Evolutionary conservation across 2,797 vertebrate genomes (phyloP).

Genomic region (Zenarchopterus dispar): DNA sequence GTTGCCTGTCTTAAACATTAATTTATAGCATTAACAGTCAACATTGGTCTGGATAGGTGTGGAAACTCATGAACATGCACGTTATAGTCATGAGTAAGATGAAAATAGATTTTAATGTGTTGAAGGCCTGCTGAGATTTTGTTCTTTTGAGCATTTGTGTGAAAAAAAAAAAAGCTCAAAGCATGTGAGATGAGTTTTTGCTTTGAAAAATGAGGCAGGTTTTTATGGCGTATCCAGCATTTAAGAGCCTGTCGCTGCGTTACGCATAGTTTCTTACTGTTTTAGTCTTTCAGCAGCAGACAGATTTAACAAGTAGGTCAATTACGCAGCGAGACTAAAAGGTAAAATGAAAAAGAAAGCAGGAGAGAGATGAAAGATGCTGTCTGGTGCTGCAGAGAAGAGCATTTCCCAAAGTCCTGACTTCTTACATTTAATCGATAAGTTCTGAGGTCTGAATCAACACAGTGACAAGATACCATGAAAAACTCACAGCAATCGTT

Average conservation of each 20-base stretch:
- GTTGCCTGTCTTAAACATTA: too few species aligned
- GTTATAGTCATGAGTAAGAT: background rate
- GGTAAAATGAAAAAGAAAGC: slow-evolving; percentile 1
- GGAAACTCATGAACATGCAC: slow-evolving; percentile 11
- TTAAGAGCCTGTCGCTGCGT: background rate
- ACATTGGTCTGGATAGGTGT: background rate
- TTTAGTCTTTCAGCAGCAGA: background rate
- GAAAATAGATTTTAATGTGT: slow-evolving; percentile 17
- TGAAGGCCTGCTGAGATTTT: background rate
- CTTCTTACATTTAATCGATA: slow-evolving; percentile 21
- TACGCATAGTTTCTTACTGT: slow-evolving; percentile 12
- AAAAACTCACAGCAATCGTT: slow-evolving; percentile 2
- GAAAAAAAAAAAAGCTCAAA: background rate
- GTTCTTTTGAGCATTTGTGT: background rate
- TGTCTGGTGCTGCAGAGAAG: slow-evolving; percentile 5
- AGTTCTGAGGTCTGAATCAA: slow-evolving; percentile 29
- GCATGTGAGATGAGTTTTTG: background rate
- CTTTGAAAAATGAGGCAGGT: background rate
- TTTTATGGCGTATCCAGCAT: background rate
- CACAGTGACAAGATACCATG: background rate
- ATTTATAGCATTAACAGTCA: too few species aligned
- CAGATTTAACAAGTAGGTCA: slow-evolving; percentile 6
- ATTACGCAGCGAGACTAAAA: slow-evolving; percentile 15
- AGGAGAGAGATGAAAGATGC: too few species aligned
- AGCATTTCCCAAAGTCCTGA: slow-evolving; percentile 3